These are phyloP conservation scores for Falco naumanni DNA, from an alignment of 2,797 vertebrate genomes.

Conservation along the genomic window DNA sequence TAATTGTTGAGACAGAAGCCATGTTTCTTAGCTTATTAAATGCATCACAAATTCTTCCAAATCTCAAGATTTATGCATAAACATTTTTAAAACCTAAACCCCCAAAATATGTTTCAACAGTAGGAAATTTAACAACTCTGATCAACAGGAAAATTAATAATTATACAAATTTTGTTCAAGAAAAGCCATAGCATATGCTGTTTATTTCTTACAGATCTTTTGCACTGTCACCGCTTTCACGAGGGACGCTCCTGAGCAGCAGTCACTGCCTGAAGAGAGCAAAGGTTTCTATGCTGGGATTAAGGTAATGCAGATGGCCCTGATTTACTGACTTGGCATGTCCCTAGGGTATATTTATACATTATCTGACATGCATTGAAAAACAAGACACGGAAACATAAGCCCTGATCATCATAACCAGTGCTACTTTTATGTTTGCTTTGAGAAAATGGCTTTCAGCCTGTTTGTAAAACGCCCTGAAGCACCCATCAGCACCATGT, in stretches of 20 bases:
- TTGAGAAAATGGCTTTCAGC: constrained; percentile 11
- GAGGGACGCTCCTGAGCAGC: constrained; percentile 72
- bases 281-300: constrained; percentile 84
- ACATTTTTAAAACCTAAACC: neutral
- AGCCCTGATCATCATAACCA: constrained; percentile 42
- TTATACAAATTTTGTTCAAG: neutral
- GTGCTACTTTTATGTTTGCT: neutral
- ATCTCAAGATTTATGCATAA: neutral
- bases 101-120: neutral
- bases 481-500: neutral
- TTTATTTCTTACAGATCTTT: constrained; percentile 77
- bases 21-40: neutral
- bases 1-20: neutral
- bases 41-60: neutral
- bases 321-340: constrained; percentile 12
- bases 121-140: neutral
- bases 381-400: constrained; percentile 5
- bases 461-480: neutral
- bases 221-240: constrained; percentile 81
- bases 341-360: constrained; percentile 33
- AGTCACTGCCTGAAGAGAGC: constrained; percentile 80
- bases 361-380: constrained; percentile 45
- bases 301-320: constrained; percentile 75
- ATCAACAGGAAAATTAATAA: neutral
- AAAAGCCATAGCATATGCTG: neutral